Evolutionary conservation across 2,888 invertebrate genomes (phyloP).

Genomic region (Macrosiphum euphorbiae): DNA sequence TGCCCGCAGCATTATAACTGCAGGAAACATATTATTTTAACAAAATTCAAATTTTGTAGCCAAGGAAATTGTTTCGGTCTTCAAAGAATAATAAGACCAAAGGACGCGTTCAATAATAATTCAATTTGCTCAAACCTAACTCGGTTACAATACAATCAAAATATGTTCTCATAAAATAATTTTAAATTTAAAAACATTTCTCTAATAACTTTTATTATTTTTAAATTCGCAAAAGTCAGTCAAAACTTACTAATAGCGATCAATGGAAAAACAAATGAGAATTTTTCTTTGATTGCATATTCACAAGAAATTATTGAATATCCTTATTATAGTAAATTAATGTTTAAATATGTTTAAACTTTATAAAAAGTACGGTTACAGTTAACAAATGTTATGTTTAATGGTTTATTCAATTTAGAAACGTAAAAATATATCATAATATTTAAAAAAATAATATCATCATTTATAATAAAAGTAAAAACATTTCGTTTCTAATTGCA

Average conservation of each 20-base stretch:
- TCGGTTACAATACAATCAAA: not conserved
- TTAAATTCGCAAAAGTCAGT: not conserved
- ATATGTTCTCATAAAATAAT: not conserved
- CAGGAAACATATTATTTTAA: not conserved
- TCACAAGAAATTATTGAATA: not conserved
- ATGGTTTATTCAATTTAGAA: not conserved
- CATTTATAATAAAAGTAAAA: not conserved
- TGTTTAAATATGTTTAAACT: not conserved
- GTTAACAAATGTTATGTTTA: not conserved
- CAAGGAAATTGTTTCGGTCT: not conserved
- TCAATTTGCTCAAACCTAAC: not conserved
- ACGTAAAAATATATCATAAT: not conserved
- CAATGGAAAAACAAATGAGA: not conserved
- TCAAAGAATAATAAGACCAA: slow-evolving; percentile 8
- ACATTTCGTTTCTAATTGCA: not conserved
- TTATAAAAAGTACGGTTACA: not conserved
- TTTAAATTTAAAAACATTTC: not conserved
- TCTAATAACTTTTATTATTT: not conserved
- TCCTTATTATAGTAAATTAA: not conserved
- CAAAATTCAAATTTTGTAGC: not conserved
- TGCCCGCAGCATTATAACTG: not conserved
- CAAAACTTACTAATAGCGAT: not conserved
- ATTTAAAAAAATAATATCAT: not conserved
- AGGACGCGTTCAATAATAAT: not conserved
- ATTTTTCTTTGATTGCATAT: not conserved